These are phyloP conservation scores for Poeciliopsis gracilis DNA, from an alignment of 2,797 vertebrate genomes.

Conservation along the genomic window DNA sequence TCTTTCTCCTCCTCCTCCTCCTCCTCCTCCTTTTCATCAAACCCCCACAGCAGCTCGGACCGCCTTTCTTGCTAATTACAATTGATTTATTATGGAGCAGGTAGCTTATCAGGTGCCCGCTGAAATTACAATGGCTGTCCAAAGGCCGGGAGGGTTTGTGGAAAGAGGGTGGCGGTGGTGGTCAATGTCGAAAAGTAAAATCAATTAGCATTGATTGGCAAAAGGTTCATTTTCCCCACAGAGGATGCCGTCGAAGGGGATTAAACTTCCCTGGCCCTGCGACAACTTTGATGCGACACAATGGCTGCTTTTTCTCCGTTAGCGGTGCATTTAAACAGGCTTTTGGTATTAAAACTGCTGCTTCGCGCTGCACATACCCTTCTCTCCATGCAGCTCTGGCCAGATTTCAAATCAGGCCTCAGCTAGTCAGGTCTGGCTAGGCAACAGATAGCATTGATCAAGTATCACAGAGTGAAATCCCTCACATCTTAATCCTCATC, in stretches of 20 bases:
- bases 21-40: slow-evolving; percentile 47
- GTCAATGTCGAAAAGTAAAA: slow-evolving; percentile 97
- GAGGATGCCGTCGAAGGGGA: slow-evolving; percentile 88
- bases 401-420: slow-evolving; percentile 68
- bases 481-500: slow-evolving; percentile 76
- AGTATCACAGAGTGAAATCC: slow-evolving; percentile 67
- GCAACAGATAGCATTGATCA: slow-evolving; percentile 80
- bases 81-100: slow-evolving; percentile 99
- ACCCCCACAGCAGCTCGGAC: slow-evolving; percentile 62
- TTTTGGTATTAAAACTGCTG: slow-evolving; percentile 69
- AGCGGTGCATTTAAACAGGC: slow-evolving; percentile 72
- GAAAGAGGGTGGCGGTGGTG: slow-evolving; percentile 38
- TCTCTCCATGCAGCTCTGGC: slow-evolving; percentile 36
- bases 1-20: slow-evolving; percentile 60
- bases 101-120: slow-evolving; percentile 97
- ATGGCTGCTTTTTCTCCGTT: slow-evolving; percentile 68
- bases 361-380: slow-evolving; percentile 21
- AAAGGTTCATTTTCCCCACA: slow-evolving; percentile 98
- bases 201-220: slow-evolving; percentile 99
- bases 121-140: slow-evolving; percentile 94
- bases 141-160: slow-evolving; percentile 66
- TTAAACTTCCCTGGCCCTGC: slow-evolving; percentile 88
- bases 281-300: slow-evolving; percentile 90
- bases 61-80: slow-evolving; percentile 95
- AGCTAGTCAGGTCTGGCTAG: slow-evolving; percentile 51